Conservation (phyloP, 2,888 invertebrate genomes). For the Chaetoderma sp. region DNA sequence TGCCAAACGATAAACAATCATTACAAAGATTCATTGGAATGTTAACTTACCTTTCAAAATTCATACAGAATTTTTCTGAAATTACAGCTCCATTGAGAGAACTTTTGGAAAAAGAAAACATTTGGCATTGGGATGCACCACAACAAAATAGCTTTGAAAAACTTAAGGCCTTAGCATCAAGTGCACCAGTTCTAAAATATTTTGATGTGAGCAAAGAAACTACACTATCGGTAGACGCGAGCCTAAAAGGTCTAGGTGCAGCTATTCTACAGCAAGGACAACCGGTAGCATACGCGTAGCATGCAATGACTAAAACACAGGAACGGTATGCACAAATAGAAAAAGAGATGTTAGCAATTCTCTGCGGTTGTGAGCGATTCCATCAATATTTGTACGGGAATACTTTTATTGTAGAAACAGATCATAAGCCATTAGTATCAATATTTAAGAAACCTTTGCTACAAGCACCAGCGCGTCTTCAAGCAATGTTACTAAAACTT, state of each 20-base stretch:
- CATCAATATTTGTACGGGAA: slow-evolving; percentile 32
- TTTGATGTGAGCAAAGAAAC: slow-evolving; percentile 19
- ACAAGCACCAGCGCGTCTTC: slow-evolving; percentile 25
- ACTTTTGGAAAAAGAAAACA: slow-evolving; percentile 24
- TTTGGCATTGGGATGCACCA: slow-evolving; percentile 12
- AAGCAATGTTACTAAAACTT: slow-evolving; percentile 25
- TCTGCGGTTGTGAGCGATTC: slow-evolving; percentile 30
- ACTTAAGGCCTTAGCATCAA: slow-evolving; percentile 27
- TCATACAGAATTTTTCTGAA: slow-evolving; percentile 36
- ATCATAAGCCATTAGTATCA: slow-evolving; percentile 34
- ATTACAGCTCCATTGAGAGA: slow-evolving; percentile 32
- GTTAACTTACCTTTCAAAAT: slow-evolving; percentile 31
- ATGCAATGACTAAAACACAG: slow-evolving; percentile 31
- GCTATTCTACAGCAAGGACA: slow-evolving; percentile 29
- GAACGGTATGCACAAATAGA: slow-evolving; percentile 36
- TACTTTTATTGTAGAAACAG: slow-evolving; percentile 27
- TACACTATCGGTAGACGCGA: slow-evolving; percentile 25
- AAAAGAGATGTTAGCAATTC: slow-evolving; percentile 32
- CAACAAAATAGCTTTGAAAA: slow-evolving; percentile 10
- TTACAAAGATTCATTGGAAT: slow-evolving; percentile 32
- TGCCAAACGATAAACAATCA: slow-evolving; percentile 22
- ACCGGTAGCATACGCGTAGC: slow-evolving; percentile 37
- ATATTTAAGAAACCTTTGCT: slow-evolving; percentile 23
- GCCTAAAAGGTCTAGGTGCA: slow-evolving; percentile 30
- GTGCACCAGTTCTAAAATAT: slow-evolving; percentile 29